Percentiles rank a stretch among this genome's conserved stretches.
Conservation (phyloP, 2,888 invertebrate species). For the Scaeva pyrastri region DNA sequence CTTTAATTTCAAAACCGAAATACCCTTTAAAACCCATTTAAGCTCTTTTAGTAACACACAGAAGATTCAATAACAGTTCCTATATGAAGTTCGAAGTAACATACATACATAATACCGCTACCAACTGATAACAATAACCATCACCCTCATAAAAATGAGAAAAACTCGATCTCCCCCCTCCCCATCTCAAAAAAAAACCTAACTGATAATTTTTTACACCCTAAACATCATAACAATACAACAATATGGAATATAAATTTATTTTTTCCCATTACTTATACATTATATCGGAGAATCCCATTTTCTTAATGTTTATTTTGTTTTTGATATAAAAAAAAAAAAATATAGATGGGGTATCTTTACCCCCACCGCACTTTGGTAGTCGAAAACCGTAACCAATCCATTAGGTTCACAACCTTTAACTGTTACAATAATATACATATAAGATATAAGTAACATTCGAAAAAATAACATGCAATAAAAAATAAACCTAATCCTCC, state of each 20-base stretch:
- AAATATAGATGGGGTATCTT: background rate
- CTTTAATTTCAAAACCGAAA: no score
- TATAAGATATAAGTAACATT: background rate
- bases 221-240: conserved; percentile 19
- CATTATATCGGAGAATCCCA: conserved; percentile 18
- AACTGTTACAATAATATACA: background rate
- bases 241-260: conserved; percentile 29
- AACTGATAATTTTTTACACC: conserved; percentile 22
- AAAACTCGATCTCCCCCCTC: no score
- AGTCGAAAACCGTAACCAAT: conserved; percentile 28
- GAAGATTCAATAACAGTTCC: no score
- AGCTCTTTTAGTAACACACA: no score
- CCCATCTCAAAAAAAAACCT: background rate
- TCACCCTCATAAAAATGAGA: background rate
- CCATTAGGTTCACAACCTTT: conserved; percentile 21
- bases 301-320: conserved; percentile 40
- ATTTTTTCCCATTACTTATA: conserved; percentile 19
- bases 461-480: conserved; percentile 44
- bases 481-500: conserved; percentile 64
- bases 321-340: conserved; percentile 21
- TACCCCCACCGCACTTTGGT: conserved; percentile 4
- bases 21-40: no score
- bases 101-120: no score
- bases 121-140: background rate
- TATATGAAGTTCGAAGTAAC: no score